A percentile compares a stretch with the other conserved stretches of the same genome.
These are phyloP conservation scores for Stenopsyche tienmushanensis DNA, from an alignment of 1,140 invertebrate species.

Conservation along the genomic window DNA sequence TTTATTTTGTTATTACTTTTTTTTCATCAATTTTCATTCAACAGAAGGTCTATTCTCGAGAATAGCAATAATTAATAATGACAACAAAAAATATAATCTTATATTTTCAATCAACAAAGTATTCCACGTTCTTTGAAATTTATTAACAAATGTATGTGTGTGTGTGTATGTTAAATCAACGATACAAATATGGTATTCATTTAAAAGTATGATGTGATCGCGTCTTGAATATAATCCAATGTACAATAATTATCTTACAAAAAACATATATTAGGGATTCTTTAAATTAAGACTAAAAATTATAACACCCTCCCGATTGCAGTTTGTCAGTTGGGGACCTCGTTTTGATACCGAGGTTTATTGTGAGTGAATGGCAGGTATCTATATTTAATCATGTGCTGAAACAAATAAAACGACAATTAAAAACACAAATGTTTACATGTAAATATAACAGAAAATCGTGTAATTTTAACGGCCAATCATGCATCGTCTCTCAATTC, in stretches of 20 bases:
- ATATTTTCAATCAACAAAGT: too few species aligned
- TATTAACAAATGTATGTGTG: too few species aligned
- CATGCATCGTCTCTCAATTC: too few species aligned
- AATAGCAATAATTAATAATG: too few species aligned
- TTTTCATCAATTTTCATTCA: too few species aligned
- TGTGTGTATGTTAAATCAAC: background rate
- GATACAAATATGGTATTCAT: background rate
- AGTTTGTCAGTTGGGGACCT: slow-evolving; percentile 51
- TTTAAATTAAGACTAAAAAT: background rate
- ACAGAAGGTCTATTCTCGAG: too few species aligned
- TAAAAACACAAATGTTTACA: background rate
- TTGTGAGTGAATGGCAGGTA: slow-evolving; percentile 98
- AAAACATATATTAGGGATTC: background rate
- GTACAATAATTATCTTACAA: background rate
- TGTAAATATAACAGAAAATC: background rate
- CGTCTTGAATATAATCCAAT: background rate
- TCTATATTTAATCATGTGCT: slow-evolving; percentile 99
- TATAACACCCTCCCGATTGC: background rate
- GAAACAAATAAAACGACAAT: slow-evolving; percentile 55
- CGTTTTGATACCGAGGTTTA: slow-evolving; percentile 88
- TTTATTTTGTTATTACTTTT: too few species aligned
- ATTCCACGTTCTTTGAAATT: too few species aligned
- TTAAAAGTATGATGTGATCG: background rate
- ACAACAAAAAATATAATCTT: too few species aligned
- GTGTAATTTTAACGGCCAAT: background rate